Conservation (phyloP, 2,797 vertebrate genomes). For the Galaxias olidus region DNA sequence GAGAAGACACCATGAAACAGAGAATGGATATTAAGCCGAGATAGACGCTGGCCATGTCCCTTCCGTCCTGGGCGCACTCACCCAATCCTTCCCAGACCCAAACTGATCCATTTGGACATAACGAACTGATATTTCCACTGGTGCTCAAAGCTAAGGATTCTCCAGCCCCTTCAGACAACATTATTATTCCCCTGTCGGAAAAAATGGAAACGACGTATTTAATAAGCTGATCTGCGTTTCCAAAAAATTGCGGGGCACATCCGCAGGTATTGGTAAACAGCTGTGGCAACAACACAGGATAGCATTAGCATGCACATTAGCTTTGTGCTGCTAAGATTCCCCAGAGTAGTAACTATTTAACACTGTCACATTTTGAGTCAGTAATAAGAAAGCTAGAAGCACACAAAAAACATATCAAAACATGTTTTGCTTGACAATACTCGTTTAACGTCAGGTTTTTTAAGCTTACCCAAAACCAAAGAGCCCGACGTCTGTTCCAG, state of each 20-base stretch:
- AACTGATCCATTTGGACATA: slow-evolving; percentile 85
- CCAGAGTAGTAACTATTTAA: no score
- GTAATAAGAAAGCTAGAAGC: background rate
- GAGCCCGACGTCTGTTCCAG: background rate
- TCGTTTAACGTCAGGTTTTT: no score
- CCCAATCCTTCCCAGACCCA: slow-evolving; percentile 85
- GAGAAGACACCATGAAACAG: slow-evolving; percentile 86
- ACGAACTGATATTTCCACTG: slow-evolving; percentile 70
- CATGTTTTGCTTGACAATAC: no score
- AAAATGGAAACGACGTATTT: background rate
- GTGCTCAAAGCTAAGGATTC: slow-evolving; percentile 23
- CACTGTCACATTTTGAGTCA: no score
- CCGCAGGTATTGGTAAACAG: background rate
- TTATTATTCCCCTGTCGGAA: slow-evolving; percentile 37
- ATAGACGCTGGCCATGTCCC: slow-evolving; percentile 85
- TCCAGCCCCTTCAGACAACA: slow-evolving; percentile 40
- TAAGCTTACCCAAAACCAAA: no score
- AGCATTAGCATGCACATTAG: background rate
- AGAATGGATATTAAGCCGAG: slow-evolving; percentile 88
- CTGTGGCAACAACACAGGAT: background rate
- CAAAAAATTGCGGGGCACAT: no score
- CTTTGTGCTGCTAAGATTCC: no score
- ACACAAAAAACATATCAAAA: background rate
- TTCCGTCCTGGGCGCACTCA: slow-evolving; percentile 84
- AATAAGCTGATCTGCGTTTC: no score